A percentile compares a stretch with the other conserved stretches of the same genome.
Conservation (phyloP, 2,888 invertebrate species). For the Melanotus villosus region DNA sequence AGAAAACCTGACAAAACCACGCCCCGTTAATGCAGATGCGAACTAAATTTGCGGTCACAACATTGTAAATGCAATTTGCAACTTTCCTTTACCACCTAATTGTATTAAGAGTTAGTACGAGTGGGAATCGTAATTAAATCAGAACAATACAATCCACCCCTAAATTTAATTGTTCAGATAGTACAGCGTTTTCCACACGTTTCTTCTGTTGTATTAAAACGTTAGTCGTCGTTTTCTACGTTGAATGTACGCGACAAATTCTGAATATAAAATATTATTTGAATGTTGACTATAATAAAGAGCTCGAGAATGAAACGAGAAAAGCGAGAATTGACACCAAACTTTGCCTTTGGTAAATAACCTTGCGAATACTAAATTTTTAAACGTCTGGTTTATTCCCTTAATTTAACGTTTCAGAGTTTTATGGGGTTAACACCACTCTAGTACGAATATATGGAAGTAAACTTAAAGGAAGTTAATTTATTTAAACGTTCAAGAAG, state of each 20-base stretch:
- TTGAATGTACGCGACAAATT: background rate
- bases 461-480: too few species aligned
- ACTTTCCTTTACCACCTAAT: constrained; percentile 13
- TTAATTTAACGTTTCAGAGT: too few species aligned
- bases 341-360: too few species aligned
- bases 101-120: constrained; percentile 15
- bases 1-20: background rate
- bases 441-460: too few species aligned
- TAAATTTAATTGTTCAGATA: constrained; percentile 13
- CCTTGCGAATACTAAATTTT: too few species aligned
- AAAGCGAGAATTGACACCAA: too few species aligned
- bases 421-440: too few species aligned
- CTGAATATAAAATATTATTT: background rate
- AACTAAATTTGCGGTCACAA: constrained; percentile 19
- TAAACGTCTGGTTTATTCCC: too few species aligned
- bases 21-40: background rate
- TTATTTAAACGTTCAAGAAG: too few species aligned
- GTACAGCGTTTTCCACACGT: constrained; percentile 13
- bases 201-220: constrained; percentile 7
- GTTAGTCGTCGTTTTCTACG: constrained; percentile 2
- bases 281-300: background rate
- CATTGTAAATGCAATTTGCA: constrained; percentile 16
- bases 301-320: too few species aligned
- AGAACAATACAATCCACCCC: constrained; percentile 12
- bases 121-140: constrained; percentile 14